Conservation (phyloP, 2,113 vertebrate genomes). For the Halcyon senegalensis region DNA sequence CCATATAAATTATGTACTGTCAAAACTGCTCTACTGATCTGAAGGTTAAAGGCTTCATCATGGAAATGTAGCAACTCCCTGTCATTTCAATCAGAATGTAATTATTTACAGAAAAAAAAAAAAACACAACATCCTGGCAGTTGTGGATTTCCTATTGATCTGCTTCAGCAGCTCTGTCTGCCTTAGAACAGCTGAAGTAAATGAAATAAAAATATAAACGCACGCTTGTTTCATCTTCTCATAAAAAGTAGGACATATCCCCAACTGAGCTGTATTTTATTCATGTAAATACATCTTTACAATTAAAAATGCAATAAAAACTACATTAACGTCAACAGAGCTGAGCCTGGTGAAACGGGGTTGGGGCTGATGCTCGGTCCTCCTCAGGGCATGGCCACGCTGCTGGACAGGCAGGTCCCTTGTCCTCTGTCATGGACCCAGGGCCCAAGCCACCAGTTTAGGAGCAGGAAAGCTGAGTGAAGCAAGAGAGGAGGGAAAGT, state of each 20-base stretch:
- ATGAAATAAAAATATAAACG: neutral
- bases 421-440: rapidly evolving
- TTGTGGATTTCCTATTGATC: conserved; percentile 23
- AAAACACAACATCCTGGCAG: neutral
- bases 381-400: neutral
- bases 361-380: neutral
- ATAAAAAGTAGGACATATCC: conserved; percentile 60
- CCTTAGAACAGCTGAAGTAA: neutral
- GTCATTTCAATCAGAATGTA: neutral
- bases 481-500: neutral
- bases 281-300: conserved; percentile 55
- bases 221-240: neutral
- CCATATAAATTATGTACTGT: conserved; percentile 42
- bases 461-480: neutral
- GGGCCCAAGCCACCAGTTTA: neutral
- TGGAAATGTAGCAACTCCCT: neutral
- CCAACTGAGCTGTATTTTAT: conserved; percentile 54
- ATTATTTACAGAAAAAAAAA: conserved; percentile 15
- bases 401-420: neutral
- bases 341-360: neutral
- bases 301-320: conserved; percentile 68
- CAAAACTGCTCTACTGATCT: conserved; percentile 38
- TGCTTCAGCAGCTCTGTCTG: neutral
- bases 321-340: neutral
- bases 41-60: conserved; percentile 48